These are phyloP conservation scores for Samia ricini DNA, from an alignment of 1,140 invertebrate genomes.

Conservation along the genomic window DNA sequence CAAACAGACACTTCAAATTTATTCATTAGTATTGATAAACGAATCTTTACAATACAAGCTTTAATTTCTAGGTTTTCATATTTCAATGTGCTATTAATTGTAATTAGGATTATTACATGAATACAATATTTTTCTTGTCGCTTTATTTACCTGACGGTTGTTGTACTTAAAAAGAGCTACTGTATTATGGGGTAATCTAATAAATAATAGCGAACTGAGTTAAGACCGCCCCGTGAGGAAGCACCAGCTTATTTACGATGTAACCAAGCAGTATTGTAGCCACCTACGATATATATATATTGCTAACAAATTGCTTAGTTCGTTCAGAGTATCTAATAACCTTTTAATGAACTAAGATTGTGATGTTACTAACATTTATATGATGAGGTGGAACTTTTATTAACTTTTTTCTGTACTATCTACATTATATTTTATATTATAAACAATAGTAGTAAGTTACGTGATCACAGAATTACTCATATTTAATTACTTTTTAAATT, in stretches of 20 bases:
- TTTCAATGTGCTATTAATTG: too few species aligned
- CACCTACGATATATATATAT: conserved; percentile 70
- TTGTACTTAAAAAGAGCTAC: conserved; percentile 51
- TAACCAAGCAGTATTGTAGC: conserved; percentile 53
- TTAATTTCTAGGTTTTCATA: too few species aligned
- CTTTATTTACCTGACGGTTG: conserved; percentile 37
- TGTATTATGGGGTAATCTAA: conserved; percentile 50
- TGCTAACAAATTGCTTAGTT: conserved; percentile 72
- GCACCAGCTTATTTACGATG: conserved; percentile 56
- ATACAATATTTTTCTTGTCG: neutral
- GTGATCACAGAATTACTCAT: too few species aligned
- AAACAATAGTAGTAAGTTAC: too few species aligned
- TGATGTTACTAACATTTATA: conserved; percentile 24
- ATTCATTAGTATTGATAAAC: too few species aligned
- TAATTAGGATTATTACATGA: too few species aligned
- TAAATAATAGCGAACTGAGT: conserved; percentile 70
- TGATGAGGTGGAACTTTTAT: conserved; percentile 11
- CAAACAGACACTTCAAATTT: too few species aligned
- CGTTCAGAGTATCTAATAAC: conserved; percentile 65
- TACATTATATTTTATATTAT: neutral
- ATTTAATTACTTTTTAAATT: too few species aligned
- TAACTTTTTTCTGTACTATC: neutral
- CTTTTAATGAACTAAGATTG: conserved; percentile 63
- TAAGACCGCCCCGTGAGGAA: conserved; percentile 69
- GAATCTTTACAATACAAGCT: too few species aligned